Evolutionary conservation across 2,797 vertebrate genomes (phyloP).

Genomic region (Dendrocincla tyrannina): DNA sequence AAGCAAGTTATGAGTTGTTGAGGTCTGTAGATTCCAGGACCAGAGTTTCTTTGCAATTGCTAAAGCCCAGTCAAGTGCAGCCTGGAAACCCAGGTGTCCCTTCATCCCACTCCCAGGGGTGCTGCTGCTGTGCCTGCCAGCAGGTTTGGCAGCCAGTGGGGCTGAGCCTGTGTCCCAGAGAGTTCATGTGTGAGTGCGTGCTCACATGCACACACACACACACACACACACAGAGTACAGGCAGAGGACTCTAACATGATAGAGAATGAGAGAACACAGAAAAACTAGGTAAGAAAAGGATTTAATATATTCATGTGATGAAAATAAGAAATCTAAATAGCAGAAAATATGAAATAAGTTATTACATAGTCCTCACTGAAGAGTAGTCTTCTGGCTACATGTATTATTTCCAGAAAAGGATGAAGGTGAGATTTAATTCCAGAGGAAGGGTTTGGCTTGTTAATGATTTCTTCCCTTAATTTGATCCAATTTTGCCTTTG

Average conservation of each 20-base stretch:
- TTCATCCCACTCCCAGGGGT: not conserved
- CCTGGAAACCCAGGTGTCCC: not conserved
- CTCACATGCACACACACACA: accelerated
- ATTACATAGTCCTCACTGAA: not conserved
- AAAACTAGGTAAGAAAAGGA: not conserved
- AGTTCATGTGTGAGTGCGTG: accelerated
- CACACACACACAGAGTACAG: accelerated
- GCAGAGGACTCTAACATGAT: not conserved
- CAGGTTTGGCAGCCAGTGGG: not conserved
- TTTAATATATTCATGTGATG: not conserved
- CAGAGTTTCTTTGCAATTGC: not conserved
- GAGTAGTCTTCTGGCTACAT: not conserved
- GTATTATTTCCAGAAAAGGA: not conserved
- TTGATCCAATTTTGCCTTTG: not conserved
- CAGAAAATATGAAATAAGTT: not conserved
- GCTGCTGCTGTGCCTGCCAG: not conserved
- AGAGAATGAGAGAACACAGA: not conserved
- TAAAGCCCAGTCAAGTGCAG: not conserved
- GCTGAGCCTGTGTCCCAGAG: not conserved
- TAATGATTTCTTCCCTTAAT: not conserved
- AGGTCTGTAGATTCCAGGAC: not conserved
- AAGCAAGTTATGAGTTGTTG: not conserved
- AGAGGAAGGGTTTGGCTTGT: not conserved
- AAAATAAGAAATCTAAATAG: not conserved
- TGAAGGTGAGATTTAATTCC: not conserved